These are phyloP conservation scores for Bombus polaris DNA, from an alignment of 1,140 invertebrate species.

Conservation along the genomic window DNA sequence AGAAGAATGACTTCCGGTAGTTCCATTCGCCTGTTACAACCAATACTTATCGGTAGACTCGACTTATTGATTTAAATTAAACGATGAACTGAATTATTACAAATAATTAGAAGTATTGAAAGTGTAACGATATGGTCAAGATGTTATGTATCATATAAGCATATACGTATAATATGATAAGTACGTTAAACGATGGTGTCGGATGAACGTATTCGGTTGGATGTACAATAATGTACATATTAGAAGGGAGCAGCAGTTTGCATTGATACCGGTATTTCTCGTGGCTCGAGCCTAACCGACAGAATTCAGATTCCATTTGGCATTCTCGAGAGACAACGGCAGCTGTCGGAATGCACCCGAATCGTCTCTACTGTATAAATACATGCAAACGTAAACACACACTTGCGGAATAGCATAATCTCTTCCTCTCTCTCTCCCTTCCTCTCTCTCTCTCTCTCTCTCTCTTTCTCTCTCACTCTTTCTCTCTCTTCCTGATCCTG, in stretches of 20 bases:
- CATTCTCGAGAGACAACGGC: slow-evolving; percentile 73
- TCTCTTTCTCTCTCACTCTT: not conserved
- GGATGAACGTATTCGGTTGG: slow-evolving; percentile 54
- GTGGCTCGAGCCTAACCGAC: slow-evolving; percentile 50
- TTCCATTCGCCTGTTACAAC: too few relatives aligned
- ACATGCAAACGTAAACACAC: slow-evolving; percentile 9
- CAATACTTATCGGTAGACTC: too few relatives aligned
- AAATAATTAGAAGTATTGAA: not conserved
- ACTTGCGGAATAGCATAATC: not conserved
- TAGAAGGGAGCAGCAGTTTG: slow-evolving; percentile 52
- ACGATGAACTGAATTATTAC: too few relatives aligned
- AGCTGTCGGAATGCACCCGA: slow-evolving; percentile 37
- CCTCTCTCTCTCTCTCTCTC: not conserved
- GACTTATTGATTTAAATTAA: too few relatives aligned
- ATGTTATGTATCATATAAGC: slow-evolving; percentile 10
- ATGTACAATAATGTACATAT: slow-evolving; percentile 7
- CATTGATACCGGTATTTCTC: slow-evolving; percentile 68
- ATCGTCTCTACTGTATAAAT: slow-evolving; percentile 28
- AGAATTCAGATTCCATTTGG: slow-evolving; percentile 75
- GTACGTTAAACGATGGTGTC: slow-evolving; percentile 53
- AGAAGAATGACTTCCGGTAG: too few relatives aligned
- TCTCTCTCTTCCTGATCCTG: not conserved
- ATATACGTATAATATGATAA: slow-evolving; percentile 14
- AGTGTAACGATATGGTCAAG: too few relatives aligned
- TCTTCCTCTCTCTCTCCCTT: not conserved